Conservation (phyloP, 2,797 vertebrate genomes). For the Gymnothorax javanicus region DNA sequence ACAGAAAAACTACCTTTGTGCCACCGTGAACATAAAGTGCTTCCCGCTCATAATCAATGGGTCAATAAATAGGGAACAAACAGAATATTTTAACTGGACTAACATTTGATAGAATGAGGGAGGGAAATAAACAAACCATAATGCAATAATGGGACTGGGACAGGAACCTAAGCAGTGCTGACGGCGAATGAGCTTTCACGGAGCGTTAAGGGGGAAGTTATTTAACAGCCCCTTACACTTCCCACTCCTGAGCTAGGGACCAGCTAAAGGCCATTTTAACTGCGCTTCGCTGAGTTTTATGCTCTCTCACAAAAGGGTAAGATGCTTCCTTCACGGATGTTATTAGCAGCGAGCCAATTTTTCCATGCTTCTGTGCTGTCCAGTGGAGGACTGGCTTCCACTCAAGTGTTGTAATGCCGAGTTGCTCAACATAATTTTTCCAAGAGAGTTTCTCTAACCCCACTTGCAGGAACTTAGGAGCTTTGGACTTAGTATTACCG, state of each 20-base stretch:
- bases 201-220: background rate
- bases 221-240: background rate
- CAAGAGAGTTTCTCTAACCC: background rate
- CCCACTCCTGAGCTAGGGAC: background rate
- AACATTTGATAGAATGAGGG: background rate
- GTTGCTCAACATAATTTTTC: background rate
- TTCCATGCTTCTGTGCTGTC: background rate
- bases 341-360: background rate
- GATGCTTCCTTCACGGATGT: background rate
- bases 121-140: background rate
- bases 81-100: too few species aligned
- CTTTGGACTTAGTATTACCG: background rate
- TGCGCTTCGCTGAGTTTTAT: background rate
- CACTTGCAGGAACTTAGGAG: background rate
- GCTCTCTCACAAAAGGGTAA: background rate
- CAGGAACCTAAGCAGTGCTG: background rate
- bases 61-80: background rate
- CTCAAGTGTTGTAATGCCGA: background rate
- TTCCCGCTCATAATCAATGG: background rate
- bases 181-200: too few species aligned
- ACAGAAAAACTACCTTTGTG: background rate
- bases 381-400: too few species aligned
- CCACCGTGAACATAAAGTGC: background rate
- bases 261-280: background rate
- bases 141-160: background rate